These are phyloP conservation scores for Mola mola DNA, from an alignment of 2,113 vertebrate species.

Conservation along the genomic window DNA sequence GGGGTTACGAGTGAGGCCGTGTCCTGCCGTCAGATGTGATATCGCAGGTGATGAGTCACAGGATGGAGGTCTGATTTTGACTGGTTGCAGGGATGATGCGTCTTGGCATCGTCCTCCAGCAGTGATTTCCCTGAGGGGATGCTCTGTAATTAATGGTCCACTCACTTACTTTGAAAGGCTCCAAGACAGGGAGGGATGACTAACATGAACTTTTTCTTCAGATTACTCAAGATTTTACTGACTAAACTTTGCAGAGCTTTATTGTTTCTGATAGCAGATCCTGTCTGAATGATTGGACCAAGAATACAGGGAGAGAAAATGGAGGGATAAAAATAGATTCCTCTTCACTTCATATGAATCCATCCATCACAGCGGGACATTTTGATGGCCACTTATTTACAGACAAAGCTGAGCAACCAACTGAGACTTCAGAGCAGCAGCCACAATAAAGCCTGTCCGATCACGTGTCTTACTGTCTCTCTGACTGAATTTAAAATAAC, in stretches of 20 bases:
- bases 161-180: too few species aligned
- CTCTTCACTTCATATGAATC: constrained; percentile 4
- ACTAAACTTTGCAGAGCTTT: too few species aligned
- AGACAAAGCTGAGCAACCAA: not conserved
- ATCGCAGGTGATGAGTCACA: constrained; percentile 3
- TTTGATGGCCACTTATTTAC: not conserved
- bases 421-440: not conserved
- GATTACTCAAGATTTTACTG: too few species aligned
- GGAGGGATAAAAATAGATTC: not conserved
- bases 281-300: too few species aligned
- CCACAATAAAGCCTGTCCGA: not conserved
- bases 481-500: too few species aligned
- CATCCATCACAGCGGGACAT: constrained; percentile 32
- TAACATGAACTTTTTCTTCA: too few species aligned
- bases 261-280: too few species aligned
- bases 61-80: constrained; percentile 6
- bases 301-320: not conserved
- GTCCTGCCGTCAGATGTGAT: constrained; percentile 26
- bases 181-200: too few species aligned
- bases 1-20: not conserved
- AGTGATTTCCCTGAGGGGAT: not conserved
- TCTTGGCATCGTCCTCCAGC: constrained; percentile 11
- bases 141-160: constrained; percentile 16
- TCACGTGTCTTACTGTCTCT: too few species aligned
- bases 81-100: constrained; percentile 8